Evolutionary conservation across 64 coral and sea anemone genomes (phyloP).

Genomic region (Montipora cactus): DNA sequence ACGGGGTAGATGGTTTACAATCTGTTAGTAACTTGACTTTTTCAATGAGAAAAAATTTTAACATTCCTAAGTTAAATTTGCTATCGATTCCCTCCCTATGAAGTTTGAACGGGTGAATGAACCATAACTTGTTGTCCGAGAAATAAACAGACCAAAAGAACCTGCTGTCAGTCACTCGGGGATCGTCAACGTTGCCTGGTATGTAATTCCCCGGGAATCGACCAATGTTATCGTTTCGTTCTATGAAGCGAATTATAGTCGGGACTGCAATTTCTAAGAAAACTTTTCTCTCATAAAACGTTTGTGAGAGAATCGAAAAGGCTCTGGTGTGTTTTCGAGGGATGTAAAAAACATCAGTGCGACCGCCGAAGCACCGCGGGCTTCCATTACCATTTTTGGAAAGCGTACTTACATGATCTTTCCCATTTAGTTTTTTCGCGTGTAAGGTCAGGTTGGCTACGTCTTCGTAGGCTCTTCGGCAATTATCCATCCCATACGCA

Average conservation of each 20-base stretch:
- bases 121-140: slow-evolving; percentile 85
- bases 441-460: neutral
- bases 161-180: slow-evolving; percentile 78
- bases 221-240: slow-evolving; percentile 58
- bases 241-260: slow-evolving; percentile 3
- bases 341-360: slow-evolving; percentile 82
- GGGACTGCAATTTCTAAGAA: neutral
- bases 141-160: slow-evolving; percentile 98
- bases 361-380: slow-evolving; percentile 55
- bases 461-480: slow-evolving; percentile 83
- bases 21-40: too few species aligned
- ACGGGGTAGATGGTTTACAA: too few species aligned
- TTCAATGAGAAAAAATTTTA: too few species aligned
- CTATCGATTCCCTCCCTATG: too few species aligned
- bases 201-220: slow-evolving; percentile 83
- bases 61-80: too few species aligned
- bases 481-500: slow-evolving; percentile 78
- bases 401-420: too few species aligned
- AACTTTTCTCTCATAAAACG: slow-evolving; percentile 58
- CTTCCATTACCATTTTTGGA: too few species aligned
- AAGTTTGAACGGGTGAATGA: too few species aligned
- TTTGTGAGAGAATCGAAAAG: too few species aligned
- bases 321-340: slow-evolving; percentile 43
- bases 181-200: slow-evolving; percentile 81
- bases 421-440: too few species aligned